A percentile compares a stretch with the other conserved stretches of the same genome.
Conservation (phyloP, 2,113 vertebrate genomes). For the Rhadina sibilatrix region DNA sequence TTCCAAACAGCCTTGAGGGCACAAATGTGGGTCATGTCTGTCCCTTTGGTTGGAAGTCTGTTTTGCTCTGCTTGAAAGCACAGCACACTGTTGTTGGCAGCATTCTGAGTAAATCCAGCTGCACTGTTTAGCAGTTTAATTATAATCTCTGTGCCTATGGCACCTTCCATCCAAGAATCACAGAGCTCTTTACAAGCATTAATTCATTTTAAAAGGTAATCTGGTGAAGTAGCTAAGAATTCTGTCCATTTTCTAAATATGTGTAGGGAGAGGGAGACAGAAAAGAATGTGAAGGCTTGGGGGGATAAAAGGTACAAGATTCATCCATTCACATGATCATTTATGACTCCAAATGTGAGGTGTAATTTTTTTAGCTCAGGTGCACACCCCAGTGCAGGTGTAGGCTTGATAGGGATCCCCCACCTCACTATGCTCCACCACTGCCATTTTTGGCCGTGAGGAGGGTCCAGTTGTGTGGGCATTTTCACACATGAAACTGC, state of each 20-base stretch:
- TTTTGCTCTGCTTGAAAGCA: neutral
- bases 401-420: neutral
- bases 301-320: neutral
- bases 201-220: neutral
- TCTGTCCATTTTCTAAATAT: neutral
- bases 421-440: neutral
- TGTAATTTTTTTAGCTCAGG: neutral
- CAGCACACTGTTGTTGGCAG: neutral
- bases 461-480: neutral
- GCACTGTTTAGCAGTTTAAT: constrained; percentile 9
- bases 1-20: neutral
- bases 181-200: neutral
- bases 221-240: neutral
- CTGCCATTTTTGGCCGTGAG: neutral
- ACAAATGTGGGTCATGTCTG: neutral
- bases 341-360: neutral
- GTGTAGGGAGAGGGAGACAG: neutral
- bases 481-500: neutral
- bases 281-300: neutral
- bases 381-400: neutral
- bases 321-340: neutral
- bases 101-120: constrained; percentile 3
- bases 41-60: neutral
- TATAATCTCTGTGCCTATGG: neutral
- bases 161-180: neutral